Conservation (phyloP, 1,140 invertebrate genomes). For the Centruroides sculpturatus region DNA sequence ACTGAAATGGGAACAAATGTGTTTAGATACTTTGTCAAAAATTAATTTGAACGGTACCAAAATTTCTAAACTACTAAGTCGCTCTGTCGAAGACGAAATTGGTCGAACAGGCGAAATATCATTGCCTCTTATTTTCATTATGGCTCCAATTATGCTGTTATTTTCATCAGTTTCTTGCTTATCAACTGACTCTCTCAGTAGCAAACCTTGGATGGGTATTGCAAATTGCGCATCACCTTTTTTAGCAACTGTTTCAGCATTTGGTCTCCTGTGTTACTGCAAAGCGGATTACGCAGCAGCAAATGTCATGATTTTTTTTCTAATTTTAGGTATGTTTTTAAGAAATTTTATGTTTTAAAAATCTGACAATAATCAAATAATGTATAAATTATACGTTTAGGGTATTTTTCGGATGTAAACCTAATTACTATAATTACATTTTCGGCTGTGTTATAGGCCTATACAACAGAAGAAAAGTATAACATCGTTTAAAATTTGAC, state of each 20-base stretch:
- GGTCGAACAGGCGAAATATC: slow-evolving; percentile 75
- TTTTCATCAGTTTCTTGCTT: slow-evolving; percentile 53
- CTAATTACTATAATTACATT: too few species aligned
- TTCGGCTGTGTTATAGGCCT: too few species aligned
- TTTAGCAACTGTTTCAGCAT: slow-evolving; percentile 73
- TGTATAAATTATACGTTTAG: too few species aligned
- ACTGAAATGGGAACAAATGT: too few species aligned
- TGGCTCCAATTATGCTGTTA: slow-evolving; percentile 47
- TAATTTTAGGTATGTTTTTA: slow-evolving; percentile 70
- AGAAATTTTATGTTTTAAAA: too few species aligned
- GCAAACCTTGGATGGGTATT: slow-evolving; percentile 79
- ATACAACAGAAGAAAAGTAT: too few species aligned
- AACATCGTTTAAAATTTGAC: too few species aligned
- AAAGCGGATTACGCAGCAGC: slow-evolving; percentile 89
- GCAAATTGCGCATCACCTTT: slow-evolving; percentile 76
- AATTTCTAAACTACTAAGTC: slow-evolving; percentile 23
- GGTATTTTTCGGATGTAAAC: too few species aligned
- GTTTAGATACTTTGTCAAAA: too few species aligned
- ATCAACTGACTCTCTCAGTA: slow-evolving; percentile 69
- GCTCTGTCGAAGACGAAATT: slow-evolving; percentile 70
- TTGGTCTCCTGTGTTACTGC: slow-evolving; percentile 75
- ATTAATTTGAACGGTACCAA: too few species aligned
- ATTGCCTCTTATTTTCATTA: slow-evolving; percentile 70
- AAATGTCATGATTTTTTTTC: slow-evolving; percentile 80
- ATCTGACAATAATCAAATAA: too few species aligned